Conservation (phyloP, 2,113 vertebrate genomes). For the Tautogolabrus adspersus region DNA sequence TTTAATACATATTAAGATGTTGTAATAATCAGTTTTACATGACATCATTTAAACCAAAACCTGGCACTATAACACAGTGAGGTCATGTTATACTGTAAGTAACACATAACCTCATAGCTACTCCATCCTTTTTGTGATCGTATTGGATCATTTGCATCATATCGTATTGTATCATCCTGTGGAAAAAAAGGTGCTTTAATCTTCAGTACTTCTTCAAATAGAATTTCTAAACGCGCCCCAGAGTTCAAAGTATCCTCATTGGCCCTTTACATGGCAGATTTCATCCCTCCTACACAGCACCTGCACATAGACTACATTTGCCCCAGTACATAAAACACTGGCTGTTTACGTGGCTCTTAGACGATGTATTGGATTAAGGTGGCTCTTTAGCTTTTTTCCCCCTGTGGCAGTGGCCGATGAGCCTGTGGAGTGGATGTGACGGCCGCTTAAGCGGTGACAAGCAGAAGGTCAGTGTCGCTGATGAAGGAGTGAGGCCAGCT, state of each 20-base stretch:
- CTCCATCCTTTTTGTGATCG: no score
- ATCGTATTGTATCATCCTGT: not conserved
- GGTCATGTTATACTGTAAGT: not conserved
- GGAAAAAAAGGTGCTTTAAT: not conserved
- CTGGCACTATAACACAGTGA: not conserved
- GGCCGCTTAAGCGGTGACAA: conserved; percentile 81
- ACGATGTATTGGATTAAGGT: conserved; percentile 78
- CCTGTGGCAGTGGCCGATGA: conserved; percentile 79
- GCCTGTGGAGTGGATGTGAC: conserved; percentile 81
- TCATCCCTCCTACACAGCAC: conserved; percentile 32
- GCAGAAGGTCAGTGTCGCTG: conserved; percentile 81
- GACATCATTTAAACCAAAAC: not conserved
- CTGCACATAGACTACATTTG: conserved; percentile 25
- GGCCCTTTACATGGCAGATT: conserved; percentile 22
- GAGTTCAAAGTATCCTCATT: conserved; percentile 21
- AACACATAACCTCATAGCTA: not conserved
- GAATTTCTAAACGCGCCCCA: conserved; percentile 20
- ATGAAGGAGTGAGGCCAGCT: conserved; percentile 80
- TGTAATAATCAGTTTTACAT: conserved; percentile 7
- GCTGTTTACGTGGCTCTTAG: conserved; percentile 72
- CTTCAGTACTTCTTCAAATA: not conserved
- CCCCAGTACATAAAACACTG: conserved; percentile 74
- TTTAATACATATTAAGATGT: conserved; percentile 20
- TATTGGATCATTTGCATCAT: not conserved
- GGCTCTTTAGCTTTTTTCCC: conserved; percentile 67